Evolutionary conservation across 2,797 vertebrate genomes (phyloP).

Genomic region (Aratinga solstitialis): DNA sequence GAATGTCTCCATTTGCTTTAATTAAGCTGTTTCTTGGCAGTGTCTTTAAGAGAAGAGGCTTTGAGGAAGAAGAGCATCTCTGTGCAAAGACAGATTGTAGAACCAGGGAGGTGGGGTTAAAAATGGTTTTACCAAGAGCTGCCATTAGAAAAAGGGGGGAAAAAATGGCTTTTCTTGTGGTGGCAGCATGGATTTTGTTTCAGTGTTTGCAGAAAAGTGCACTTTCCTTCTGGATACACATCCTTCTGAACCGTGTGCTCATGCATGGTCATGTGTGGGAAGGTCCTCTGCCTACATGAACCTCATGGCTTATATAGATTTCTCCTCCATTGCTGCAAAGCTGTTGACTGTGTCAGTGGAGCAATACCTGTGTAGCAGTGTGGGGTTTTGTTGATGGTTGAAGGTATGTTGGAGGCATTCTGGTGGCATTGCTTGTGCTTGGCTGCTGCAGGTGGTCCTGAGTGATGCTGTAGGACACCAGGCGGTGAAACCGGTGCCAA

Average conservation of each 20-base stretch:
- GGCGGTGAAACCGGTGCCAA: background rate
- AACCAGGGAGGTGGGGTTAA: background rate
- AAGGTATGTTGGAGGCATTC: background rate
- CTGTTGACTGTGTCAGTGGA: background rate
- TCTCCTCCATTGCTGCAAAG: background rate
- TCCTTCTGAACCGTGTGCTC: background rate
- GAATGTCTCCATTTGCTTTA: constrained; percentile 6
- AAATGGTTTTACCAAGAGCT: background rate
- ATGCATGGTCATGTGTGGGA: rapidly evolving
- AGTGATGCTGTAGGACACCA: background rate
- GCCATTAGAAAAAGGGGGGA: background rate
- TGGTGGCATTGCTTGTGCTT: background rate
- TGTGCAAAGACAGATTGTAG: background rate
- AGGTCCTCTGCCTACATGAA: background rate
- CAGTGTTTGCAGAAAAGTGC: background rate
- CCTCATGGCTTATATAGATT: background rate
- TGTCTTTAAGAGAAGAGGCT: background rate
- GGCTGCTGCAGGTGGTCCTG: background rate
- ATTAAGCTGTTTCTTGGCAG: constrained; percentile 7
- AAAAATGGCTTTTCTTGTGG: background rate
- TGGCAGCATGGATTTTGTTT: background rate
- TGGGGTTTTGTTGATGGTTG: background rate
- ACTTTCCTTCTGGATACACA: background rate
- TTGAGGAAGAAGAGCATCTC: background rate
- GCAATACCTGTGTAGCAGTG: background rate